phyloP scores from a whole-genome alignment of 2,797 vertebrate genomes.

The Bovichtus diacanthus region DNA sequence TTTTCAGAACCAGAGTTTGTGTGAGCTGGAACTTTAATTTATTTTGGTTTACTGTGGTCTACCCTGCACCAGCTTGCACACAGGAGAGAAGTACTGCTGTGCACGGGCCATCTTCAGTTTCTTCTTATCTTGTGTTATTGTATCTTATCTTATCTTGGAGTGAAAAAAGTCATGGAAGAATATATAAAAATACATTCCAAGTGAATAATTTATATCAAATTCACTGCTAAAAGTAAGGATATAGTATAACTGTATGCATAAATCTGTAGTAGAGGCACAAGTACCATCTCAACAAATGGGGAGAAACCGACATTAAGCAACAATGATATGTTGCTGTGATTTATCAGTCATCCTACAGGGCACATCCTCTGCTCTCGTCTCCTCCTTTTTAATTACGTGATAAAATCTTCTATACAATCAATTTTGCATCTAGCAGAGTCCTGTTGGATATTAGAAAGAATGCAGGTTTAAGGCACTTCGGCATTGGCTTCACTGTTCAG shows the following conservation, averaged over 20 bases:
- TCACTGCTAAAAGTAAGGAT: background rate
- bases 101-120: too few relatives aligned
- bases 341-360: constrained; percentile 16
- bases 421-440: too few relatives aligned
- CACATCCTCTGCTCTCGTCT: constrained; percentile 21
- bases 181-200: background rate
- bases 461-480: too few relatives aligned
- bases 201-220: background rate
- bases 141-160: constrained; percentile 2
- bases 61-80: too few relatives aligned
- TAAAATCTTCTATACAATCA: too few relatives aligned
- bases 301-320: background rate
- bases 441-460: too few relatives aligned
- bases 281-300: background rate
- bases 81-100: too few relatives aligned
- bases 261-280: background rate
- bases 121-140: constrained; percentile 8
- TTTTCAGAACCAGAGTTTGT: too few relatives aligned
- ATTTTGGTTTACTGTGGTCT: too few relatives aligned
- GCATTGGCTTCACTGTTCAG: too few relatives aligned
- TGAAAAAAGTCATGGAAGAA: background rate
- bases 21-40: too few relatives aligned
- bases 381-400: constrained; percentile 47
- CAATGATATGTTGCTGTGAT: background rate
- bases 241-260: background rate